These are phyloP conservation scores for Darwinula stevensoni DNA, from an alignment of 2,888 invertebrate genomes.

Conservation along the genomic window DNA sequence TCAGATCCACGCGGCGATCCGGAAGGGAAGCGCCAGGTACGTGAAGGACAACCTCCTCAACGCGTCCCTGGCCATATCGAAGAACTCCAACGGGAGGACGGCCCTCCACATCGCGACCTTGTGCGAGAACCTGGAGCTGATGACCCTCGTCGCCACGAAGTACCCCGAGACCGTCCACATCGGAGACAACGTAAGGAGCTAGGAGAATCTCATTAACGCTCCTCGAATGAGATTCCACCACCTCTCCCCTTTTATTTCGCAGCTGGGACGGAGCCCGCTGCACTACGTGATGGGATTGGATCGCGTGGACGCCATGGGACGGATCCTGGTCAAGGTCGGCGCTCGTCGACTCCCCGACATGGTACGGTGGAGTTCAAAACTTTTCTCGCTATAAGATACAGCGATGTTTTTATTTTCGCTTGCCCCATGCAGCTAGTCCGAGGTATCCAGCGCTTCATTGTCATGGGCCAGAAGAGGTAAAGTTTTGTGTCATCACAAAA, in stretches of 20 bases:
- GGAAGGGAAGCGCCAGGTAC: slow-evolving; percentile 26
- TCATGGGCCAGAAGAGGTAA: no score
- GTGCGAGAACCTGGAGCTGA: slow-evolving; percentile 36
- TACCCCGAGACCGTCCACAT: slow-evolving; percentile 40
- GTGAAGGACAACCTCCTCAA: slow-evolving; percentile 7
- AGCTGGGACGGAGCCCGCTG: slow-evolving; percentile 60
- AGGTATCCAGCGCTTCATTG: no score
- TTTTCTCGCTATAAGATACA: no score
- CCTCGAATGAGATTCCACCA: no score
- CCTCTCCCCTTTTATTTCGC: slow-evolving; percentile 6
- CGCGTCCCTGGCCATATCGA: slow-evolving; percentile 25
- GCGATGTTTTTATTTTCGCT: no score
- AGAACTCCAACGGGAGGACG: slow-evolving; percentile 35
- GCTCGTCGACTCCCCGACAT: slow-evolving; percentile 22
- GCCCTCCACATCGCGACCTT: slow-evolving; percentile 51
- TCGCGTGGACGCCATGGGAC: slow-evolving; percentile 46
- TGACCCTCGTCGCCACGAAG: slow-evolving; percentile 34
- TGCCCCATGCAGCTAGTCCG: no score
- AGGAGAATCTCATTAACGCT: no score
- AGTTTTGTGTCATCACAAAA: no score
- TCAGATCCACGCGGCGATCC: slow-evolving; percentile 37
- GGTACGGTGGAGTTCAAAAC: no score
- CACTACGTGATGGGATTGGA: slow-evolving; percentile 76
- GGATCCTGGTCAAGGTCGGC: slow-evolving; percentile 47
- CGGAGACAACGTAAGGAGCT: slow-evolving; percentile 56